Evolutionary conservation across 2,888 invertebrate genomes (phyloP), one percentile per base, ranked within the genome.

Genomic region (Ceramica pisi): DNA sequence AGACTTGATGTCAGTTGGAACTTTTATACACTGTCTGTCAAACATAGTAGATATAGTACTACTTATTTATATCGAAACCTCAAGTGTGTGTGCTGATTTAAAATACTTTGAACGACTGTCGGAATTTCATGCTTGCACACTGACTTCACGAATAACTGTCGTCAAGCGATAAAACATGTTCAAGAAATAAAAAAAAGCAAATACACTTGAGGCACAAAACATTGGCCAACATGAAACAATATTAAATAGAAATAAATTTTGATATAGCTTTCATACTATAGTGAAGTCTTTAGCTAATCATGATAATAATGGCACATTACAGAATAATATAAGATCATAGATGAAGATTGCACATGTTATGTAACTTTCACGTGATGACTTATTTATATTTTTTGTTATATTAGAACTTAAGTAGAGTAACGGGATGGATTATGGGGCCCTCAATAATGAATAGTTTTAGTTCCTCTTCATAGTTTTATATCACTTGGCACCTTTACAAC

Each of bases 341-440:
- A 90, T 90, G 88, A 90, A 92, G 88, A 92, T 91, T 91, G 95
- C 95, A 95, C 95, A 92, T 95, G 95, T 95, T 95, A 95, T 90
- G 91, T 94, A 94, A 91, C 90, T 89, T 91, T 92, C 95, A 95
- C 95, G 91, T 90, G 81, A 85, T 91, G 89, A 94, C 91, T 94
- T 92, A 94, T 94, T 94, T 95, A 94, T 95, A 93, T 94, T 92
- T 95, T 95, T 92, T 94, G 94, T 95, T 95, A 94, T 87, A 90
- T 88, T 95, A 95, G 94, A 91, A 57, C 66, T 80, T 95, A 94
- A 92, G 92, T 93, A 94, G 92, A 82, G 78, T 85, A 85, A 79
- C 70, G 83, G 71, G 83, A 89, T 91, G 90, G 87, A 84, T 82
- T 88, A 85, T 89, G 89, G 92, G 92, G 91, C 91, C 92, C 93